A percentile compares a stretch with the other conserved stretches of the same genome.
Evolutionary conservation across 1,140 invertebrate species (phyloP).

Genomic region (Brachionus rubens): DNA sequence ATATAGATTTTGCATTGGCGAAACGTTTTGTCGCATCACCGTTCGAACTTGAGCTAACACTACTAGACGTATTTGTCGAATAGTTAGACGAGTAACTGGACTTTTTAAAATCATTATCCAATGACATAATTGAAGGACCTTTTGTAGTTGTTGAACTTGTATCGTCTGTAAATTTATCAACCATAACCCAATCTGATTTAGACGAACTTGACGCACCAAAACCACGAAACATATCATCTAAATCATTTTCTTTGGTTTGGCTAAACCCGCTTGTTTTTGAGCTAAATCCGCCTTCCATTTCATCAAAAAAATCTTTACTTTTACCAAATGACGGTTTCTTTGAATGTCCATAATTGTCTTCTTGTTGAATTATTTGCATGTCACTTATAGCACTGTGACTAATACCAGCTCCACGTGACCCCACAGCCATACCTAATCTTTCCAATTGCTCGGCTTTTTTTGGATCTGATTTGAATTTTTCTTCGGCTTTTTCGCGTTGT

Average conservation of each 20-base stretch:
- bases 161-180: constrained; percentile 15
- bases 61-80: no score
- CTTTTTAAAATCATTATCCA: constrained; percentile 40
- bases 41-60: not conserved
- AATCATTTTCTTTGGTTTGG: not conserved
- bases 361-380: constrained; percentile 87
- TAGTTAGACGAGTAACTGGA: not conserved
- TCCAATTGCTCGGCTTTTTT: constrained; percentile 83
- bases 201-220: not conserved
- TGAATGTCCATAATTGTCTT: constrained; percentile 50
- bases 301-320: constrained; percentile 57
- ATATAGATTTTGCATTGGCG: constrained; percentile 91
- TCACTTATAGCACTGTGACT: constrained; percentile 88
- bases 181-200: constrained; percentile 44
- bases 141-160: not conserved
- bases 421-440: constrained; percentile 86
- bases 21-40: constrained; percentile 8
- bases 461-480: constrained; percentile 73
- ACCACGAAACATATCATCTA: not conserved
- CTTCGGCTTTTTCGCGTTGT: constrained; percentile 74
- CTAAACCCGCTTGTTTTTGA: constrained; percentile 55
- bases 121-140: not conserved
- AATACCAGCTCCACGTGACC: constrained; percentile 69
- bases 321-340: constrained; percentile 46
- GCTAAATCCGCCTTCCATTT: constrained; percentile 62